Evolutionary conservation across 2,888 invertebrate genomes (phyloP).

Genomic region (Drosophila rellima): DNA sequence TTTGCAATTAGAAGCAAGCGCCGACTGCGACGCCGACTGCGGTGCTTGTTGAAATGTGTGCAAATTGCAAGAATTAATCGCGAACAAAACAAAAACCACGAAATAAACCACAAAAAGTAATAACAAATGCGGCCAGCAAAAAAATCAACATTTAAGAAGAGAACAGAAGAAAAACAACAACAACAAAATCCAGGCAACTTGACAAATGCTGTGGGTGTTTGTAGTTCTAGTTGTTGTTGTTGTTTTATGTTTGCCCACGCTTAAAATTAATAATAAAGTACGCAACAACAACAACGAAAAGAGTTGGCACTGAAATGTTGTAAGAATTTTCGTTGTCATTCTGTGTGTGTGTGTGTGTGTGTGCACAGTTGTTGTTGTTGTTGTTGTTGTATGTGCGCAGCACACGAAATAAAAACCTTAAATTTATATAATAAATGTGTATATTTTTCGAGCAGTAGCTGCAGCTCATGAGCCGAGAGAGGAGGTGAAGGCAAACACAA

Average conservation of each 20-base stretch:
- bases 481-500: constrained; percentile 5
- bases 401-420: constrained; percentile 40
- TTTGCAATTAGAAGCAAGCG: constrained; percentile 70
- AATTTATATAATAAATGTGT: constrained; percentile 51
- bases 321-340: constrained; percentile 58
- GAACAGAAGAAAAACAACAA: constrained; percentile 38
- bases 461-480: not conserved
- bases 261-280: constrained; percentile 77
- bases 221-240: constrained; percentile 53
- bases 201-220: constrained; percentile 74
- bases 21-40: constrained; percentile 46
- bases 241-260: constrained; percentile 66
- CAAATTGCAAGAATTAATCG: constrained; percentile 73
- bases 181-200: constrained; percentile 62
- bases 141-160: constrained; percentile 18
- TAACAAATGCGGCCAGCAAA: constrained; percentile 71
- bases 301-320: constrained; percentile 59
- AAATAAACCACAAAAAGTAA: constrained; percentile 57
- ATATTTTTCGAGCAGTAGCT: constrained; percentile 40
- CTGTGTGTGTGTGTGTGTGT: constrained; percentile 3
- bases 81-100: constrained; percentile 31
- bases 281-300: constrained; percentile 47
- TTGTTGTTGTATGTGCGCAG: constrained; percentile 26
- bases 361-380: constrained; percentile 27
- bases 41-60: constrained; percentile 70